These are phyloP conservation scores for Oopsacas minuta DNA, from an alignment of 37 sponge, comb jelly and placozoan species.

Conservation along the genomic window DNA sequence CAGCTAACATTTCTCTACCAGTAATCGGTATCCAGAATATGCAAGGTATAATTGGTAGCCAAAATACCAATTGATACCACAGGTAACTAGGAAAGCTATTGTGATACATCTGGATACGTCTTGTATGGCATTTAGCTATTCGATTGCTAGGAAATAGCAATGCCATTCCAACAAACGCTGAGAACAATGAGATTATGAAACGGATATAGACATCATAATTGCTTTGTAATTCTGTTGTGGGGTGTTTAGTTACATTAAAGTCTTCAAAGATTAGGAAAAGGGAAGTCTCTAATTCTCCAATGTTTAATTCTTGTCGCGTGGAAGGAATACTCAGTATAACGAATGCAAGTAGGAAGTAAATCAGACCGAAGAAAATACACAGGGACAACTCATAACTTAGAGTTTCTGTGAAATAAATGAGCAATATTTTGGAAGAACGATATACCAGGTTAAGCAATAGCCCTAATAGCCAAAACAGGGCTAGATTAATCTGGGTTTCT, in stretches of 20 bases:
- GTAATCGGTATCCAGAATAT: background rate
- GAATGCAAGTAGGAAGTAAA: background rate
- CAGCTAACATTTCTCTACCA: background rate
- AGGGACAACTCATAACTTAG: background rate
- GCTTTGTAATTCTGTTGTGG: background rate
- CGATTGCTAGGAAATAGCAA: background rate
- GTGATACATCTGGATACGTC: background rate
- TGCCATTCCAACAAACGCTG: background rate
- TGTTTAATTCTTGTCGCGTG: background rate
- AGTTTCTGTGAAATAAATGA: background rate
- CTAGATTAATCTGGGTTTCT: background rate
- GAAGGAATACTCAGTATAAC: background rate
- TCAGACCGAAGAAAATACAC: background rate
- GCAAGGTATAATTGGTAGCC: background rate
- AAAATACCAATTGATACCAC: slow-evolving; percentile 1
- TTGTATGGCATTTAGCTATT: background rate
- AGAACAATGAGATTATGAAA: background rate
- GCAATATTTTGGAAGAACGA: background rate
- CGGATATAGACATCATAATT: background rate
- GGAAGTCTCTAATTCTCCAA: background rate
- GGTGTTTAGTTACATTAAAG: background rate
- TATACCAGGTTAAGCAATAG: background rate
- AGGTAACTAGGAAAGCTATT: background rate
- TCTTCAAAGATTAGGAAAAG: background rate
- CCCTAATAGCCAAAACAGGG: background rate